phyloP scores from a whole-genome alignment of 2,888 invertebrate genomes.

The Meiosimyza decipiens region DNA sequence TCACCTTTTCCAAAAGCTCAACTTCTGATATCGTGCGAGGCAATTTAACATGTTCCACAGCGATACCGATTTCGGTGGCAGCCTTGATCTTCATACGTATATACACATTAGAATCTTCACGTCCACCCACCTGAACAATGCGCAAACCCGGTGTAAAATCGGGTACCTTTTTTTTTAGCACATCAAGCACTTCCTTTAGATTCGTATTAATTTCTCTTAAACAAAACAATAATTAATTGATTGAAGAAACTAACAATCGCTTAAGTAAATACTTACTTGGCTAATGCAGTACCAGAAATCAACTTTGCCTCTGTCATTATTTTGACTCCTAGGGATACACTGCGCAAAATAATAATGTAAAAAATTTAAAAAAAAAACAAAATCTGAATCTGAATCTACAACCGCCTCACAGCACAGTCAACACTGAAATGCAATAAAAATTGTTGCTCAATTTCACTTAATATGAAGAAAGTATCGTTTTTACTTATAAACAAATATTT shows the following conservation, averaged over 20 bases:
- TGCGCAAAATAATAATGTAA: slow-evolving; percentile 38
- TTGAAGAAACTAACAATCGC: not conserved
- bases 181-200: slow-evolving; percentile 74
- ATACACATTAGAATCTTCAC: slow-evolving; percentile 98
- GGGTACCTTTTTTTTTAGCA: slow-evolving; percentile 70
- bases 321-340: slow-evolving; percentile 30
- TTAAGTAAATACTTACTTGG: slow-evolving; percentile 73
- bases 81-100: slow-evolving; percentile 96
- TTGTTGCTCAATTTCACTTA: not conserved
- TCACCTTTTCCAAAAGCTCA: slow-evolving; percentile 68
- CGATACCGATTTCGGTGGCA: slow-evolving; percentile 90
- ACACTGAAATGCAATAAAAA: slow-evolving; percentile 28
- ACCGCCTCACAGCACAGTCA: slow-evolving; percentile 23
- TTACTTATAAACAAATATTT: not conserved
- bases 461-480: not conserved
- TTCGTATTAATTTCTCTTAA: slow-evolving; percentile 78
- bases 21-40: slow-evolving; percentile 83
- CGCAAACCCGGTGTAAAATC: slow-evolving; percentile 82
- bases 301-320: slow-evolving; percentile 66
- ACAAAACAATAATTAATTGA: slow-evolving; percentile 39
- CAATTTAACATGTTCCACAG: slow-evolving; percentile 82
- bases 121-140: slow-evolving; percentile 95
- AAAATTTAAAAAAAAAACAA: slow-evolving; percentile 15
- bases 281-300: slow-evolving; percentile 76
- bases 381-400: not conserved